phyloP scores from a whole-genome alignment of 2,797 vertebrate genomes.

The Mus caroli region DNA sequence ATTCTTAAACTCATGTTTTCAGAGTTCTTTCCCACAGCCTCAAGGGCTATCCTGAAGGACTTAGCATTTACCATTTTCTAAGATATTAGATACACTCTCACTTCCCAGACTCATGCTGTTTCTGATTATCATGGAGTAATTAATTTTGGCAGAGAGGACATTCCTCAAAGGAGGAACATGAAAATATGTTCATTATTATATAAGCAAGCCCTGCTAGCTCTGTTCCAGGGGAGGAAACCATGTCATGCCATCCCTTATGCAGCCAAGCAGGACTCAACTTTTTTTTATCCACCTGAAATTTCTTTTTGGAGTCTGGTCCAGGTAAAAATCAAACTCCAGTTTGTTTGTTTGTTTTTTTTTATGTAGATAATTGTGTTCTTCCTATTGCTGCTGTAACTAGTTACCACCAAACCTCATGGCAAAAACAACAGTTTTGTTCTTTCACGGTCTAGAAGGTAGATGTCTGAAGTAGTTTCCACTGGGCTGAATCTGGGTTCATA shows the following conservation, averaged over 20 bases:
- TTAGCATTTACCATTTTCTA: background rate
- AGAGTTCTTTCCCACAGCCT: background rate
- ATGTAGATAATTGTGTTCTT: background rate
- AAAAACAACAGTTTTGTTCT: background rate
- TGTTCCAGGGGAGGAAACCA: background rate
- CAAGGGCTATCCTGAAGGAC: background rate
- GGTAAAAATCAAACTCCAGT: conserved; percentile 40
- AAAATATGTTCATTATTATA: background rate
- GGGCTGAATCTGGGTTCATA: background rate
- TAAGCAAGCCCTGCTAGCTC: background rate
- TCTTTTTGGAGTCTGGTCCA: background rate
- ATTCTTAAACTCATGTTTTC: background rate
- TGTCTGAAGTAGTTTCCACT: background rate
- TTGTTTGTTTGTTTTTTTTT: conserved; percentile 14
- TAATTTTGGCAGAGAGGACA: background rate
- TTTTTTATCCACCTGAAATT: conserved; percentile 27
- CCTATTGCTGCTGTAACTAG: background rate
- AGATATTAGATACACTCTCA: background rate
- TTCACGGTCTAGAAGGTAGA: background rate
- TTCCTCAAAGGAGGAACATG: background rate
- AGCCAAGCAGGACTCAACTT: background rate
- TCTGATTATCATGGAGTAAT: background rate
- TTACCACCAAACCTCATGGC: background rate
- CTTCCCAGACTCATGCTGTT: background rate
- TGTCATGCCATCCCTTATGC: too few relatives aligned